Evolutionary conservation across 2,797 vertebrate species (phyloP).

Genomic region (Lycodopsis pacificus): DNA sequence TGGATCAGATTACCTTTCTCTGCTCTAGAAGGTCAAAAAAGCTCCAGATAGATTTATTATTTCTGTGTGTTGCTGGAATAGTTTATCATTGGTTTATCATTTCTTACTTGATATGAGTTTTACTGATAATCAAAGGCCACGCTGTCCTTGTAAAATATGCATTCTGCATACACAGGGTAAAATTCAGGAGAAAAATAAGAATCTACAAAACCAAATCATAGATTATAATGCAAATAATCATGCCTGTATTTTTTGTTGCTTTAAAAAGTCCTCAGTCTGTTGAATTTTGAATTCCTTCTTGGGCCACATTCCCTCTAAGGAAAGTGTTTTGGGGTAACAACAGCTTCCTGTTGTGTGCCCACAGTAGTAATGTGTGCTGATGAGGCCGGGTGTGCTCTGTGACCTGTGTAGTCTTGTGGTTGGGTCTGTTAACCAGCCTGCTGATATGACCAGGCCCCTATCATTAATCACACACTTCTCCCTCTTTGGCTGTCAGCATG

Average conservation of each 20-base stretch:
- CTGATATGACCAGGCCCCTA: conserved; percentile 93
- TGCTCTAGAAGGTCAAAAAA: conserved; percentile 53
- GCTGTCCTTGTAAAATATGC: not conserved
- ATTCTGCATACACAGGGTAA: not conserved
- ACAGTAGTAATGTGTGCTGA: conserved; percentile 75
- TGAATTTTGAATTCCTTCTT: conserved; percentile 63
- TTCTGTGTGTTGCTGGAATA: conserved; percentile 22
- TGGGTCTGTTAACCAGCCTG: conserved; percentile 90
- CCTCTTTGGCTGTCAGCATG: conserved; percentile 83
- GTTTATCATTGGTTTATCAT: conserved; percentile 35
- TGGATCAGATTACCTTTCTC: conserved; percentile 45
- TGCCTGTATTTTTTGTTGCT: not conserved
- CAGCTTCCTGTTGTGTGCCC: conserved; percentile 76
- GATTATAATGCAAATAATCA: not conserved
- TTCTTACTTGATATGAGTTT: conserved; percentile 24
- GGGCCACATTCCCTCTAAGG: not conserved
- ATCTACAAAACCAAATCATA: not conserved
- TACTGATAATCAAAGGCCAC: conserved; percentile 14
- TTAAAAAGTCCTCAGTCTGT: conserved; percentile 68
- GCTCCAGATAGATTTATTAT: conserved; percentile 38
- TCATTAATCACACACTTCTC: conserved; percentile 95
- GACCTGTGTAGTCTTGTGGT: conserved; percentile 90
- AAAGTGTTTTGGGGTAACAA: conserved; percentile 13
- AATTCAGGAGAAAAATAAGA: not conserved
- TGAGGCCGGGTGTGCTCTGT: conserved; percentile 83